Base-by-base conservation (phyloP, 2,797 vertebrate species). In the Anas bernieri region DNA sequence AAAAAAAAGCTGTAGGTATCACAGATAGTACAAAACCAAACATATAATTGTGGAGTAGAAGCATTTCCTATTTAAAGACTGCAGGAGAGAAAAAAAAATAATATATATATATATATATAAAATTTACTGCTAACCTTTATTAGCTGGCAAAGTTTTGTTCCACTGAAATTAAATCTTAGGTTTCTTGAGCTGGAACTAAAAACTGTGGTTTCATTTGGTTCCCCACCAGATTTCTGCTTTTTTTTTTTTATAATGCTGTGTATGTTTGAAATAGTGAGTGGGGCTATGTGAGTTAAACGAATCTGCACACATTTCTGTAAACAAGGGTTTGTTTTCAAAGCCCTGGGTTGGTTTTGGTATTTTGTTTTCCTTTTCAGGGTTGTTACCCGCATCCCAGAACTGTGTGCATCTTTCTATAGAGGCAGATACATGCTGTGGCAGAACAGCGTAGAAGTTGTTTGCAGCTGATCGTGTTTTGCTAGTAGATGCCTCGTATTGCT, bases 121-220 rank as follows among this genome's bases (percentile, higher is more conserved):
- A 86, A 63, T 37, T 73, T 66, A 83, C 93, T 88, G 61, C 50
- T 93, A 83, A 73, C 23, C 1, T 43, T 58, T 70, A 67, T 26
- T 83, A 61, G 3, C 70, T 72, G 69, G 30, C 54, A 69, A 70
- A 28, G 16, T 86, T 97, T 93, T 87, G 31, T 94, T 96, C 61
- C 43, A 84, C 79, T 94, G 83, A 88, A 94, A 86, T 96, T 22
- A 93, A 92, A 80, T 74, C 56, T 91, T 72, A 33, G 16, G 21
- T 92, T 96, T 94, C 56, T 81, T 86, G 66, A 88, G 37, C 56
- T 83, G 78, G 28, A 68, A 95, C 68, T 37, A 50, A 45, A 64
- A 77, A 35, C 61, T 66, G 33, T 81, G 48, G 31, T 82, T 76
- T 84, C 70, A 31, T 39, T 90, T 68, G 43, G 54, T 83, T 92